Evolutionary conservation across 2,113 vertebrate genomes (phyloP), one percentile per base, ranked within the genome.

Genomic region (Misgurnus mizolepis): DNA sequence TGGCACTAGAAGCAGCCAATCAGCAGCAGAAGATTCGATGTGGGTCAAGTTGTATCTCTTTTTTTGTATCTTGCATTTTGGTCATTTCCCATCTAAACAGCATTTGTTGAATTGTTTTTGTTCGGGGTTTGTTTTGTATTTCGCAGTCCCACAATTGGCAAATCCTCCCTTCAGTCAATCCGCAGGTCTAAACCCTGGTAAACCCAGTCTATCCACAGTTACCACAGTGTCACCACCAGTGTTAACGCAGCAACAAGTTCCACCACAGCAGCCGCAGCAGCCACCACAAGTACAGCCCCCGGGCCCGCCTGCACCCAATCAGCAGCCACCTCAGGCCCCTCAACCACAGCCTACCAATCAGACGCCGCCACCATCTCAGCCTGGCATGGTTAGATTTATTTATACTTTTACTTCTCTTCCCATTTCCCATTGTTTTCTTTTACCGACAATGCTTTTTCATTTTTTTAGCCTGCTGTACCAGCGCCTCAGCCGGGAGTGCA

Each of bases 1-100:
- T 93, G 45, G 95, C 90, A 0, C 90, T 97, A 83, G 95, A 96
- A 73, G 91, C 92, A 0, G 95, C 95, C 70, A 95, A 91, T 88
- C 95, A 78, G 89, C 95, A 97, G 90, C 95, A 97, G 90, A 95
- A 95, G 86, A 93, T 74, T 2, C 93, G 93, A 84, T 96, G 95
- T 97, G 88, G 95, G 96, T 92, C 62, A 67, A 14, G 12, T 56
- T 55, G 27, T 15, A 64, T 65, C n/a, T 56, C 71, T 71, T 49
- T 49, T 43, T 56, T 40, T 34, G 15, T 40, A 39, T 75, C 18
- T 39, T 18, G 3, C n/a, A 39, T 1, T 77, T 17, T 14, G 22
- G 22, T 22, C 22, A 22, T 75, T 73, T 22, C 47, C 22, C 3
- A 67, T 49, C 45, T 61, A 67, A 27, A 45, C 40, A 17, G 15